Percentiles rank a stretch among this genome's conserved stretches.
phyloP scores from a whole-genome alignment of 53 echinoderm and acorn worm species.

The Paelopatides confundens region DNA sequence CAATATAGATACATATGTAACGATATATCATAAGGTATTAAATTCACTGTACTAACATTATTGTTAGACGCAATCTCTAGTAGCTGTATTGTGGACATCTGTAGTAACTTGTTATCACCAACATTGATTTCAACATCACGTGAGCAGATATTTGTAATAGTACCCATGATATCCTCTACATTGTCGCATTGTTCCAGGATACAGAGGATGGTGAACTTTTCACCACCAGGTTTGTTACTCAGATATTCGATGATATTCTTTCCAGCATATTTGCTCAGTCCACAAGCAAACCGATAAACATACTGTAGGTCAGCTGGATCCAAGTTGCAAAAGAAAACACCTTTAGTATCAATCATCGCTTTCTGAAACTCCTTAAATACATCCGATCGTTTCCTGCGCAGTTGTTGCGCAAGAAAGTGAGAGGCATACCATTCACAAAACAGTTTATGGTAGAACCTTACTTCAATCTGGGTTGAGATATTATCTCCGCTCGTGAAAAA shows the following conservation, averaged over 20 bases:
- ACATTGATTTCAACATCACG: not conserved
- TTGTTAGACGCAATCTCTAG: not conserved
- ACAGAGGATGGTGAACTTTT: not conserved
- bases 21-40: no score
- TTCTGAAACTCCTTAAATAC: not conserved
- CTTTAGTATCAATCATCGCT: no score
- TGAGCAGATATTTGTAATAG: not conserved
- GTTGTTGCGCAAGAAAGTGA: no score
- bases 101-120: not conserved
- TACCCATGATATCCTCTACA: not conserved
- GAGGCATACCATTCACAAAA: not conserved
- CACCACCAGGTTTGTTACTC: not conserved
- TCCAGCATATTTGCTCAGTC: not conserved
- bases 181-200: not conserved
- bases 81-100: not conserved
- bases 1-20: no score
- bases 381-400: no score
- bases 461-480: not conserved
- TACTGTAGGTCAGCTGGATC: not conserved
- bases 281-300: not conserved
- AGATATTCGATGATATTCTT: not conserved
- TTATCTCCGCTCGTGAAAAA: not conserved
- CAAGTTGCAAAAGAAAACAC: no score
- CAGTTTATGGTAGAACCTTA: not conserved
- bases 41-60: not conserved